Evolutionary conservation across 2,797 vertebrate species (phyloP), one percentile per base, ranked within the genome.

Genomic region (Anabas testudineus): DNA sequence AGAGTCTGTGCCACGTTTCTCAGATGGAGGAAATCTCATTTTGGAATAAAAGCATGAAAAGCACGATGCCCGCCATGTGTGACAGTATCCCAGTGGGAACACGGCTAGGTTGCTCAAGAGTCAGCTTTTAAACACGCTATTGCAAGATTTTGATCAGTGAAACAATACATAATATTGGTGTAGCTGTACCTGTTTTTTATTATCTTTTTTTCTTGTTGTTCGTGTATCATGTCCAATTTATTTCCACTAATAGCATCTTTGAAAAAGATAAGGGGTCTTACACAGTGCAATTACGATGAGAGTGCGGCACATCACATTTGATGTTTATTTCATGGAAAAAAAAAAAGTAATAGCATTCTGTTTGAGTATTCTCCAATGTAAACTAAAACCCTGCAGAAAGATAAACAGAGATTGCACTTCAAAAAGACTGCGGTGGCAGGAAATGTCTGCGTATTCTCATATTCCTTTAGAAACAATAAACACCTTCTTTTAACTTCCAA

Each of bases 391-490:
- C 79, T 56, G 79, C 70, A 72, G 82, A 86, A 88, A 88, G 68
- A 90, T 82, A 92, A 89, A 91, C 87, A 90, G 69, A 76, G 68
- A 85, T 75, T 80, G 69, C 74, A 87, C 87, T 88, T 91, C 85
- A 91, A 90, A 90, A 83, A 80, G 84, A 67, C 71, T 62, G 71
- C 78, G 24, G 83, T 79, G 86, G 87, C 81, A 87, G 76, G 57
- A 83, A 87, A 74, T 65, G 76, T 80, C 87, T 87, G 76, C 21
- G 73, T 81, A 77, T 84, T 91, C 75, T 80, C 76, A 61, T 67
- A 87, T 90, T 91, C 82, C 78, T 89, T 90, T 84, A 83, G 88
- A 91, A 87, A 91, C 87, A 87, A 90, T 91, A 90, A 91, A 90
- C 86, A 84, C 59, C 19, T 34, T 81, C 83, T 92, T 91, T 91